Percentiles rank a stretch among this genome's conserved stretches.
Evolutionary conservation across 2,888 invertebrate species (phyloP).

Genomic region (Pyrocoelia pectoralis): DNA sequence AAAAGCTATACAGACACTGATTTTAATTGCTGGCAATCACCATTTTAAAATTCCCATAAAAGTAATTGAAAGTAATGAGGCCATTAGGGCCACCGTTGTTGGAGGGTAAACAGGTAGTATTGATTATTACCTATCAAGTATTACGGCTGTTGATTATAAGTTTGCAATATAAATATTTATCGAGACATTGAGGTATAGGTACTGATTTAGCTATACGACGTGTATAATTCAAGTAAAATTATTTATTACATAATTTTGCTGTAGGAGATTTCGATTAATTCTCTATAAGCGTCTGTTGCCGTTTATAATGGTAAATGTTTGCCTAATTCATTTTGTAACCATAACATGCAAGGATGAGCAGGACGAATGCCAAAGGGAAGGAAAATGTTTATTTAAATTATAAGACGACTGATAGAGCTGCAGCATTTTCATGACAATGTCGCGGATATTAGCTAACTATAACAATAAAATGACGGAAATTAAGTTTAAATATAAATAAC

Average conservation of each 20-base stretch:
- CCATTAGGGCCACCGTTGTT: conserved; percentile 32
- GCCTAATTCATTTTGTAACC: neutral
- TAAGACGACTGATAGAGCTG: conserved; percentile 5
- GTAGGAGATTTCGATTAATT: neutral
- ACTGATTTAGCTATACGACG: neutral
- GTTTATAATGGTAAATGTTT: neutral
- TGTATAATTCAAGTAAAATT: neutral
- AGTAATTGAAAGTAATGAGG: conserved; percentile 57
- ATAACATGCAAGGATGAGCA: conserved; percentile 1
- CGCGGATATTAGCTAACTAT: conserved; percentile 13
- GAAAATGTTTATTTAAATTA: neutral
- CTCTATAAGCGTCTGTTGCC: neutral
- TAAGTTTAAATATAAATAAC: conserved; percentile 24
- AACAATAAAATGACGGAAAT: conserved; percentile 31
- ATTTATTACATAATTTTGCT: conserved; percentile 1
- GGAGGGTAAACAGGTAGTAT: conserved; percentile 7
- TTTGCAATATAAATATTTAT: no score
- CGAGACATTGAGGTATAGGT: neutral
- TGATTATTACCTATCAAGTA: neutral
- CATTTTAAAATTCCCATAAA: conserved; percentile 54
- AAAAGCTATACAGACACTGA: conserved; percentile 53
- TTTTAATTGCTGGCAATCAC: conserved; percentile 57
- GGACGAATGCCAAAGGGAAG: neutral
- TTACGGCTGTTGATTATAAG: neutral
- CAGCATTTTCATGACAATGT: conserved; percentile 7